Base-by-base conservation (phyloP, 2,113 vertebrate species). In the Saccopteryx leptura region DNA sequence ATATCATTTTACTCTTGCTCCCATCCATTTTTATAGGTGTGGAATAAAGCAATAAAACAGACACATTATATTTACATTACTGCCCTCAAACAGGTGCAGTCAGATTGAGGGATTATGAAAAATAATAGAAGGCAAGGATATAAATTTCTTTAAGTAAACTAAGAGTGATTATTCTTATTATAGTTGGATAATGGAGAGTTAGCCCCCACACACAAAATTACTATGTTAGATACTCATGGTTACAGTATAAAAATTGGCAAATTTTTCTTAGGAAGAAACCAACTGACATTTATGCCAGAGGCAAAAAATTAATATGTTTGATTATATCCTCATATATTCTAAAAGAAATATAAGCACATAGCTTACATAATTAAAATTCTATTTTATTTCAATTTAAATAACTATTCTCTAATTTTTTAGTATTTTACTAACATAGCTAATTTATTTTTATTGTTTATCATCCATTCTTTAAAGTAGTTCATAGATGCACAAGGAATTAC, bases 401-500 rank as follows among this genome's bases (percentile, higher is more conserved):
- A 60, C 39, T 72, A 19, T n/a, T 93, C 19, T 66, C 8, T 81
- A 58, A 95, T 72, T 93, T 81, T 33, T 2, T 82, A 65, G 33
- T 33, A 39, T 39, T 83, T 96, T 65, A 80, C 12, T 48, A 96
- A n/a, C 66, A 9, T 28, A 39, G 18, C 15, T 61, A 95, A 89
- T 69, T 79, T 39, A 60, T 60, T 87, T 96, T 87, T 60, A 88
- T 68, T 56, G 12, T n/a, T 90, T 94, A 68, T 33, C 2, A 58
- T 48, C 58, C 90, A 54, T 75, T 94, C 21, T 83, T 96, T 28
- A 84, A 88, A 61, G 7, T 15, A 87, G 9, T 74, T 76, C 23
- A 48, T 63, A 3, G 7, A 75, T 56, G 15, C 4, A 66, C 18
- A n/a, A 26, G 74, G 0, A 17, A 87, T 82, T 80, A 83, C 28